phyloP scores from a whole-genome alignment of 2,888 invertebrate genomes.

The Mystacides longicornis region DNA sequence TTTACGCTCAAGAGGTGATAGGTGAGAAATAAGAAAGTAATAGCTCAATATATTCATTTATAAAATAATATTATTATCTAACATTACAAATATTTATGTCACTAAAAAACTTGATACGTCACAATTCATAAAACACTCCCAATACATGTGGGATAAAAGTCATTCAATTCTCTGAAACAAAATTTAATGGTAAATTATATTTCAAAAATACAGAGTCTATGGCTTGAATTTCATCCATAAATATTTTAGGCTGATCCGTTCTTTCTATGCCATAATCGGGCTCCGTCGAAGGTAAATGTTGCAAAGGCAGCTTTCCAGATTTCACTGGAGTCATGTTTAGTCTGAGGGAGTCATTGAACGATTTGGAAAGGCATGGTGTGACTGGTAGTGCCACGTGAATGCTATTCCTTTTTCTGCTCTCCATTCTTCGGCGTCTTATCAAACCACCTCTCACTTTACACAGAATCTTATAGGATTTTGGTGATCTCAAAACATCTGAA shows the following conservation, averaged over 20 bases:
- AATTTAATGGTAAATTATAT: constrained; percentile 32
- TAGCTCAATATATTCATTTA: not conserved
- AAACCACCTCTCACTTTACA: constrained; percentile 27
- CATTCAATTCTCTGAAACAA: constrained; percentile 10
- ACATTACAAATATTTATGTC: not conserved
- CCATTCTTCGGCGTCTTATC: constrained; percentile 26
- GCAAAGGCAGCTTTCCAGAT: constrained; percentile 27
- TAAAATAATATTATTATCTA: not conserved
- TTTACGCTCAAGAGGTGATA: not conserved
- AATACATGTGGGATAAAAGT: not conserved
- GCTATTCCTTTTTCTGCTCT: constrained; percentile 14
- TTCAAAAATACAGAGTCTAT: constrained; percentile 39
- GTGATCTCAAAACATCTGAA: not conserved
- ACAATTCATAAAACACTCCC: not conserved
- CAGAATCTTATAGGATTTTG: constrained; percentile 24
- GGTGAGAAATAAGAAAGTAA: not conserved
- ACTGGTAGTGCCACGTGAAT: not conserved
- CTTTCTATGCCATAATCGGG: constrained; percentile 40
- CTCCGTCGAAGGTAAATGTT: constrained; percentile 36
- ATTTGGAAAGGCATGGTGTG: not conserved
- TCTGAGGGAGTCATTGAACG: constrained; percentile 28
- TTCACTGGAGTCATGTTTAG: constrained; percentile 30
- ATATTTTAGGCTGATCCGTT: constrained; percentile 39
- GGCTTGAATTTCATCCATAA: constrained; percentile 41
- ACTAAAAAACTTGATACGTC: not conserved